Evolutionary conservation across 2,113 vertebrate species (phyloP), one percentile per base, ranked within the genome.

Genomic region (Protobothrops flavoviridis): DNA sequence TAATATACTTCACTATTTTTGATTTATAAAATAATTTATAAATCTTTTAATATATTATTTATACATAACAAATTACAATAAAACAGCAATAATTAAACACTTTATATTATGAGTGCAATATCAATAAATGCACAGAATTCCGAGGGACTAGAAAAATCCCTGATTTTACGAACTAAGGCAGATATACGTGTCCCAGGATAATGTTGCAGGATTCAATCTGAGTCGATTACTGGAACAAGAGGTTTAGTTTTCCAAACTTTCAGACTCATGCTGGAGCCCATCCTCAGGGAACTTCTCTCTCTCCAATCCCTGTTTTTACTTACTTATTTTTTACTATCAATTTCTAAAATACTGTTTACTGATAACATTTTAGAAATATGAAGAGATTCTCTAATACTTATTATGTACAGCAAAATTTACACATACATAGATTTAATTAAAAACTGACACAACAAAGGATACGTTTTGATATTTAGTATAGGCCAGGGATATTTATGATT

Each of bases 401-500:
- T 50, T 92, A 98, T 96, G 69, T 21, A 92, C 94, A 95, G 94
- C 95, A 89, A 88, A 95, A 95, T 95, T 93, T 97, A 97, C 98
- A 98, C 97, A 81, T 15, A 81, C 13, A 81, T 15, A 39, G 97
- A 98, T 98, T 99, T 98, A 99, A 99, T 99, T 98, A 98, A 98
- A 99, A 98, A 98, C 97, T 98, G 98, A 98, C 97, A 98, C 97
- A 96, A 98, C 97, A 98, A 98, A 98, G 97, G 97, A 97, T 98
- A 98, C 98, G 97, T 98, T 97, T 87, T 96, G 96, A 98, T 98
- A 98, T 97, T 98, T 97, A 98, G 97, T 91, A 97, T 96, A 96
- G 95, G 97, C 96, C 95, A 95, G 98, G 98, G 98, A 98, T 97
- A 97, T 95, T 97, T 96, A 96, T 98, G 97, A 98, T 98, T 99